A percentile compares a stretch with the other conserved stretches of the same genome.
Evolutionary conservation across 1,140 invertebrate species (phyloP).

Genomic region (Hormaphis cornu): DNA sequence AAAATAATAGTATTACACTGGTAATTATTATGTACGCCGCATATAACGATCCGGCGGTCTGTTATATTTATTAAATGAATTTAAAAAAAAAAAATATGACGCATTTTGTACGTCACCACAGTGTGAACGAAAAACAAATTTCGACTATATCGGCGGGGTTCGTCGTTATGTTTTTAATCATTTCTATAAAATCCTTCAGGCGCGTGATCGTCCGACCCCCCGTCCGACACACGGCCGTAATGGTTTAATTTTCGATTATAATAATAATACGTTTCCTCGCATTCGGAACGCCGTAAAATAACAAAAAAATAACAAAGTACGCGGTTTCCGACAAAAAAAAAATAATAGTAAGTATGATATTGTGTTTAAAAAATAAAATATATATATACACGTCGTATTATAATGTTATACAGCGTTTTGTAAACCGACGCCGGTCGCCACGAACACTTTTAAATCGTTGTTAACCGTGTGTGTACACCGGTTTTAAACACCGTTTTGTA

Average conservation of each 20-base stretch:
- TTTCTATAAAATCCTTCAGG: neutral
- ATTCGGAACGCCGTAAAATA: neutral
- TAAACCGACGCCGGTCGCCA: no score
- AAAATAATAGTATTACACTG: no score
- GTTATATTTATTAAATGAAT: no score
- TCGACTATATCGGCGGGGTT: neutral
- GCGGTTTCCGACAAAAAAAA: neutral
- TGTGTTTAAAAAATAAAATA: neutral
- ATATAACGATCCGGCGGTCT: no score
- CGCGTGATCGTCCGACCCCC: neutral
- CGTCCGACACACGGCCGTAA: slow-evolving; percentile 22
- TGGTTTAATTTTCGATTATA: slow-evolving; percentile 8
- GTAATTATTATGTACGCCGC: no score
- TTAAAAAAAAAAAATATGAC: no score
- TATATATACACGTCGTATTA: neutral
- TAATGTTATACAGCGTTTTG: no score
- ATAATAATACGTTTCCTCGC: slow-evolving; percentile 3
- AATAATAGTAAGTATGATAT: neutral
- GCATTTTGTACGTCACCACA: no score
- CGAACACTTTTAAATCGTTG: no score
- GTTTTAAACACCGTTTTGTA: no score
- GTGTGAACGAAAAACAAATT: neutral
- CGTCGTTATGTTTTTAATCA: neutral
- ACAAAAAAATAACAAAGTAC: neutral
- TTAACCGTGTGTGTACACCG: no score